A percentile compares a stretch with the other conserved stretches of the same genome.
Conservation (phyloP, 2,888 invertebrate genomes). For the Agrotis exclamationis region DNA sequence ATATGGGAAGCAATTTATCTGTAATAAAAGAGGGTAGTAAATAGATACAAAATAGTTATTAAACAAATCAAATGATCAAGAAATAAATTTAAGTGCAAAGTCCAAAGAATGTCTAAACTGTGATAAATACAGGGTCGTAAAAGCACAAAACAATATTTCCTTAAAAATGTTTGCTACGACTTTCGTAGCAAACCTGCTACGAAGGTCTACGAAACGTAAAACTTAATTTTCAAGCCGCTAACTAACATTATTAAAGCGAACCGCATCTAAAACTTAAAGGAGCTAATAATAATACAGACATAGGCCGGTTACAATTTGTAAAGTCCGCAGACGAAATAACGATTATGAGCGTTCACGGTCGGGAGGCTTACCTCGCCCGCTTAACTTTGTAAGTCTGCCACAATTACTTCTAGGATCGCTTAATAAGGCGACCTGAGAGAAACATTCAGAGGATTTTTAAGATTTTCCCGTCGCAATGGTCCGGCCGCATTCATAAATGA, state of each 20-base stretch:
- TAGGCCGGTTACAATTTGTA: conserved; percentile 83
- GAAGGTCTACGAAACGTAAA: conserved; percentile 46
- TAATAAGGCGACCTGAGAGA: conserved; percentile 83
- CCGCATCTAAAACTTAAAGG: conserved; percentile 60
- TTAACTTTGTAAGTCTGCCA: conserved; percentile 90
- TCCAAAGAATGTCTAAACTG: not conserved
- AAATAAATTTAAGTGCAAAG: not conserved
- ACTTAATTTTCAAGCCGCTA: conserved; percentile 32
- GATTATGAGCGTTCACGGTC: conserved; percentile 84
- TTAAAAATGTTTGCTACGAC: conserved; percentile 24
- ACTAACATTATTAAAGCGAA: conserved; percentile 44
- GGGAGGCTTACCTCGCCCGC: conserved; percentile 83
- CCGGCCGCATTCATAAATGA: conserved; percentile 74
- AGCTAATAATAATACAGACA: conserved; percentile 69
- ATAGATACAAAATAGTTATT: not conserved
- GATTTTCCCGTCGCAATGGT: conserved; percentile 74
- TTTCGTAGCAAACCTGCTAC: conserved; percentile 35
- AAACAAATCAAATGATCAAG: too few relatives aligned
- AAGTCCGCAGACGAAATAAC: conserved; percentile 90
- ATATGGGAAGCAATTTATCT: conserved; percentile 2
- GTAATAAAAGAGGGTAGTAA: not conserved
- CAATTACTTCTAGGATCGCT: conserved; percentile 86
- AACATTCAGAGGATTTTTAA: conserved; percentile 83
- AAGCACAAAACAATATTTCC: not conserved
- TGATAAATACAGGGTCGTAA: not conserved